These are phyloP conservation scores for Nebria ingens DNA, from an alignment of 1,140 invertebrate genomes.

Conservation along the genomic window DNA sequence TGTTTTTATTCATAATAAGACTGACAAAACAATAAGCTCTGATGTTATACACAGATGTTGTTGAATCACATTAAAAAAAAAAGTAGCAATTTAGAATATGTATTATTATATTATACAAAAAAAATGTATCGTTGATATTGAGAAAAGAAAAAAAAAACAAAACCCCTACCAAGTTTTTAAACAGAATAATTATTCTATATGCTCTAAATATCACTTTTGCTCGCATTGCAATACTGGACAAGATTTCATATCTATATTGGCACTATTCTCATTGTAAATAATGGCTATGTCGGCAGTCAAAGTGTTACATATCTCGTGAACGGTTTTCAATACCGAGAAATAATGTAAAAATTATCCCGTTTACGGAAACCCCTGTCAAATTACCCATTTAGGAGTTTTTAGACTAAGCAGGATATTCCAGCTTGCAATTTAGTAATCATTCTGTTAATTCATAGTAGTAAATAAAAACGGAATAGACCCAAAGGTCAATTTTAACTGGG, in stretches of 20 bases:
- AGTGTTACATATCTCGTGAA: too few species aligned
- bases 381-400: too few species aligned
- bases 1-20: slow-evolving; percentile 10
- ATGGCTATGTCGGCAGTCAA: too few species aligned
- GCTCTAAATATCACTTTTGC: slow-evolving; percentile 7
- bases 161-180: neutral
- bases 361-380: neutral
- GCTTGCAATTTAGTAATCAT: too few species aligned
- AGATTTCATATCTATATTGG: neutral
- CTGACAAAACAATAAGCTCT: slow-evolving; percentile 9
- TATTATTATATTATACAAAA: slow-evolving; percentile 5
- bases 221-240: neutral
- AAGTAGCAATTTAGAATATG: slow-evolving; percentile 3
- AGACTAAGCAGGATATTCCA: too few species aligned
- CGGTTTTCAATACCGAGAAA: too few species aligned
- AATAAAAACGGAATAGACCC: too few species aligned
- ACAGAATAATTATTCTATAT: slow-evolving; percentile 1
- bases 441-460: too few species aligned
- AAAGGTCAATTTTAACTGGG: too few species aligned
- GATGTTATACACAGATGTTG: slow-evolving; percentile 5
- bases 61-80: slow-evolving; percentile 4
- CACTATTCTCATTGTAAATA: too few species aligned
- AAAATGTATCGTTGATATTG: slow-evolving; percentile 4
- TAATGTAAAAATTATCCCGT: too few species aligned
- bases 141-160: slow-evolving; percentile 2